Percentiles rank a stretch among this genome's conserved stretches.
Conservation (phyloP, 2,797 vertebrate species). For the Malacoraja senta region DNA sequence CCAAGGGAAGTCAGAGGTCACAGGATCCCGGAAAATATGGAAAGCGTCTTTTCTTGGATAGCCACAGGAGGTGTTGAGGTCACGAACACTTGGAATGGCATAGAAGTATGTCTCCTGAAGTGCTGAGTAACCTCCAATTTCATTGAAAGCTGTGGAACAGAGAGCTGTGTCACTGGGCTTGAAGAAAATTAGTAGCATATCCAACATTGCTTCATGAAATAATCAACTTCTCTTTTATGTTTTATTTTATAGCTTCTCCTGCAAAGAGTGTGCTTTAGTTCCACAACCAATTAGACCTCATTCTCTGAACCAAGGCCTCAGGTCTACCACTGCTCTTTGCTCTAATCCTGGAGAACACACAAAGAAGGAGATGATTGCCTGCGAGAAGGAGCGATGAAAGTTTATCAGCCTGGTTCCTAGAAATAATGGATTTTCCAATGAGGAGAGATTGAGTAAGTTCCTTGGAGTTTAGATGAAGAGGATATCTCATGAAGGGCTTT, state of each 20-base stretch:
- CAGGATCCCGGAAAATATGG: slow-evolving; percentile 81
- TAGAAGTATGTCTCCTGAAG: slow-evolving; percentile 68
- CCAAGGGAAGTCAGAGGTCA: slow-evolving; percentile 89
- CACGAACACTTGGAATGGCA: slow-evolving; percentile 69
- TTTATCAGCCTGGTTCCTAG: no score
- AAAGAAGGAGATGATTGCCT: no score
- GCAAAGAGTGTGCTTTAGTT: no score
- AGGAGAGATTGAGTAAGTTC: no score
- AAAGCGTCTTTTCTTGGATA: slow-evolving; percentile 81
- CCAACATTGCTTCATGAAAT: neutral
- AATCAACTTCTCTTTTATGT: neutral
- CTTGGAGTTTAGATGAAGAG: no score
- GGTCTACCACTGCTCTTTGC: no score
- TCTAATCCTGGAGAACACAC: no score
- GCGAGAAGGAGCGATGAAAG: no score
- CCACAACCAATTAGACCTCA: neutral
- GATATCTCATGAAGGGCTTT: no score
- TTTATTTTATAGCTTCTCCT: neutral
- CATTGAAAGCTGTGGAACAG: slow-evolving; percentile 66
- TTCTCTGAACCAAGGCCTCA: neutral
- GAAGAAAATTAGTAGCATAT: neutral
- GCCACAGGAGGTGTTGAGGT: slow-evolving; percentile 79
- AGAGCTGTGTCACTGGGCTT: neutral
- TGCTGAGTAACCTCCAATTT: slow-evolving; percentile 76
- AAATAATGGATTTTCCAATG: no score